A percentile compares a stretch with the other conserved stretches of the same genome.
Evolutionary conservation across 2,113 vertebrate species (phyloP).

Genomic region (Silurus meridionalis): DNA sequence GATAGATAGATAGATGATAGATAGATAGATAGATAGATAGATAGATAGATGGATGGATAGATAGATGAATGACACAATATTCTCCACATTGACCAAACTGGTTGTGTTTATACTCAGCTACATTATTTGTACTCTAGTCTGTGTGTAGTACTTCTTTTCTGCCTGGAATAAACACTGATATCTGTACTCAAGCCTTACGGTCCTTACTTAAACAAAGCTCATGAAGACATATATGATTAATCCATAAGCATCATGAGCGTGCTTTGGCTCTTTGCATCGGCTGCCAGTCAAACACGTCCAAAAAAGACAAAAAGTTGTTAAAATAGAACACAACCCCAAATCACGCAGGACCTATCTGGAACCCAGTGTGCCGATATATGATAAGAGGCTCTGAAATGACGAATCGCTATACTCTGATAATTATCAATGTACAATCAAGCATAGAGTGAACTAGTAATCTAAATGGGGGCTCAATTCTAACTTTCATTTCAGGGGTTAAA

Average conservation of each 20-base stretch:
- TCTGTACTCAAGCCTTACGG: too few species aligned
- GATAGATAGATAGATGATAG: too few species aligned
- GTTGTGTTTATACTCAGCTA: too few species aligned
- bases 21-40: too few species aligned
- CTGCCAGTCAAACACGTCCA: not conserved
- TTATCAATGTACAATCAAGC: not conserved
- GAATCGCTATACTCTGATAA: not conserved
- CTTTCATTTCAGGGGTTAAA: slow-evolving; percentile 4
- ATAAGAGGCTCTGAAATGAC: not conserved
- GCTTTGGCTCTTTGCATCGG: not conserved
- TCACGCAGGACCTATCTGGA: not conserved
- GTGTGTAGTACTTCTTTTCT: not conserved
- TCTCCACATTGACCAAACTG: not conserved
- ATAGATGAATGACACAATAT: too few species aligned
- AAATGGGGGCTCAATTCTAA: not conserved
- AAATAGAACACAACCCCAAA: not conserved
- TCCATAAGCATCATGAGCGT: not conserved
- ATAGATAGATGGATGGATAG: too few species aligned
- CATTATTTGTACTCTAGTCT: not conserved
- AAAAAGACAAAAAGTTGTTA: not conserved
- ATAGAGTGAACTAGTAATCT: slow-evolving; percentile 7
- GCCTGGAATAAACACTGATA: not conserved
- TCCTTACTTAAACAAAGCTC: not conserved
- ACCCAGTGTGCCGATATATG: not conserved
- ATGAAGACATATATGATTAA: not conserved